Percentiles rank a stretch among this genome's conserved stretches.
These are phyloP conservation scores for Euzophera pinguis DNA, from an alignment of 2,888 invertebrate species.

Conservation along the genomic window DNA sequence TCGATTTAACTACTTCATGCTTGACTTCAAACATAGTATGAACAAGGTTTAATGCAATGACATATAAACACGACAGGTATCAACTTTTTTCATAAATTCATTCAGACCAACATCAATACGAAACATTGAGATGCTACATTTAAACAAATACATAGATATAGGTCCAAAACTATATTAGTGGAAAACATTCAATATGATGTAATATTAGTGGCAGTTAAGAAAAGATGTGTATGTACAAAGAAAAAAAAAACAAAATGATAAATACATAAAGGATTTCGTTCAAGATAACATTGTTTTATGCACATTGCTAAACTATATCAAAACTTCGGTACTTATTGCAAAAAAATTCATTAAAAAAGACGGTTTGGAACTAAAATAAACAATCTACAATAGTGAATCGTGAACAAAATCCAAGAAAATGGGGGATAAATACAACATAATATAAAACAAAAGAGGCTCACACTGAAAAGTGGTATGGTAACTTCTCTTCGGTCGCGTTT, in stretches of 20 bases:
- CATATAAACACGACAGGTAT: no score
- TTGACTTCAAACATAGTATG: no score
- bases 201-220: background rate
- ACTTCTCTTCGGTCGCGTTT: conserved; percentile 68
- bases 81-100: background rate
- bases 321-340: no score
- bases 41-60: no score
- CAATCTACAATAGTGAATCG: conserved; percentile 7
- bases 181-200: background rate
- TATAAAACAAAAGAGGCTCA: conserved; percentile 67
- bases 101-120: conserved; percentile 10
- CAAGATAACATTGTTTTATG: background rate
- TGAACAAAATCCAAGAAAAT: conserved; percentile 38
- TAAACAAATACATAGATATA: background rate
- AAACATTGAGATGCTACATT: conserved; percentile 10
- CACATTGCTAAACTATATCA: no score
- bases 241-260: background rate
- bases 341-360: background rate
- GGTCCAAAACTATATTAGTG: background rate
- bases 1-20: no score
- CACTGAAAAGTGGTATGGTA: conserved; percentile 80
- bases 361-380: background rate
- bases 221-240: background rate
- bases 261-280: background rate
- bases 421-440: conserved; percentile 36